Base-by-base conservation (phyloP, 2,888 invertebrate species). In the Mythimna impura region DNA sequence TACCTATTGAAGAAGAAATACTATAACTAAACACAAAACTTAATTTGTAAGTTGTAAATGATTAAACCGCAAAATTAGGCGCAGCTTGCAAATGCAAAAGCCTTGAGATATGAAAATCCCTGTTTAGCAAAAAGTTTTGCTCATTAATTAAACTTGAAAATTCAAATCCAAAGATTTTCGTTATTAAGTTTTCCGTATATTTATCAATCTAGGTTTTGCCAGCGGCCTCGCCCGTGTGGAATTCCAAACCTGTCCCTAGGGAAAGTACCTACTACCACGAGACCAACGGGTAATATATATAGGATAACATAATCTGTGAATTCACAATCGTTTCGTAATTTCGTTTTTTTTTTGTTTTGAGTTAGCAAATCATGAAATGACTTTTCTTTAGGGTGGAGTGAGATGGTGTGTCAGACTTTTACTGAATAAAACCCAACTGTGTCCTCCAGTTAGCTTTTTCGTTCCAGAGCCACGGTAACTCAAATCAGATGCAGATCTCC, bases 141-240 rank as follows among this genome's bases (percentile, higher is more conserved):
- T 36, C 17, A 60, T 79, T 71, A 71, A 64, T 60, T 40, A 80
- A 80, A 64, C 47, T 76, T 64, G 12, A 22, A 17, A 64, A 54
- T 17, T 72, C 17, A 22, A 58, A 69, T 54, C 9, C 36, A 40
- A 72, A 43, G 25, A 50, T 36, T 61, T 68, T 68, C 30, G 50
- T 36, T 22, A 67, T 47, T 52, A 50, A 52, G 22, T 43, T 22
- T 17, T 22, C 1, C 58, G 17, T 9, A 62, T 30, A 50, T 50
- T 50, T 43, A 43, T 12, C 22, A 30, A 30, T 57, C 30, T 57
- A 17, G 25, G 6, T 25, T 25, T 25, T 14, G 12, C 12, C 14
- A 55, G 55, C 12, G 14, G 25, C 55, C 25, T 55, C 14, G 25
- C 7, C 25, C 14, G 25, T 12, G 12, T 22, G 10, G 5, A 54